A percentile compares a stretch with the other conserved stretches of the same genome.
Evolutionary conservation across 2,888 invertebrate genomes (phyloP).

Genomic region (Beris chalybata): DNA sequence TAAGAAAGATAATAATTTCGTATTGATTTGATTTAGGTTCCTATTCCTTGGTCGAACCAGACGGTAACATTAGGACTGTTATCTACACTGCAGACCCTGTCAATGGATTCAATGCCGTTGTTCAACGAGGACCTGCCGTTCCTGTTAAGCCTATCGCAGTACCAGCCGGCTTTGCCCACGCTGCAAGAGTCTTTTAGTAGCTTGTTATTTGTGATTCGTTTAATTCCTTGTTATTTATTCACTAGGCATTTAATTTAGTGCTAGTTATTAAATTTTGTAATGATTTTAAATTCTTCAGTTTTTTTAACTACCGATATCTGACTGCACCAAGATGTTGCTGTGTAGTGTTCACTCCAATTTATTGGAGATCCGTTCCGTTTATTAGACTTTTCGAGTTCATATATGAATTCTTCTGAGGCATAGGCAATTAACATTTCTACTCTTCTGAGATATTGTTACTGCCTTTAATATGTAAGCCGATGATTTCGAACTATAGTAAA

Average conservation of each 20-base stretch:
- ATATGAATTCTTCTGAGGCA: too few species aligned
- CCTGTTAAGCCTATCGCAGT: constrained; percentile 40
- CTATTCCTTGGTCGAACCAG: constrained; percentile 64
- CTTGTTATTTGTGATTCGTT: too few species aligned
- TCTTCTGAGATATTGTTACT: too few species aligned
- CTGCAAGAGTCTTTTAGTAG: constrained; percentile 15
- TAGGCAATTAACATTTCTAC: too few species aligned
- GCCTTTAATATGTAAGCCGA: too few species aligned
- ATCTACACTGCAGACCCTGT: constrained; percentile 65
- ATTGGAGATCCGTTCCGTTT: too few species aligned
- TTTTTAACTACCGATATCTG: not conserved
- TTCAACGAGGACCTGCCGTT: constrained; percentile 61
- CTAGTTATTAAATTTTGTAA: constrained; percentile 2
- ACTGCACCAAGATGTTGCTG: too few species aligned
- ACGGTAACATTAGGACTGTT: constrained; percentile 62
- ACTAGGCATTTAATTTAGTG: not conserved
- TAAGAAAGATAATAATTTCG: not conserved
- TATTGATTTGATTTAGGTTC: constrained; percentile 53
- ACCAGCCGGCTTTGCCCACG: constrained; percentile 41
- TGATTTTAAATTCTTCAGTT: not conserved
- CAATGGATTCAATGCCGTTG: constrained; percentile 66
- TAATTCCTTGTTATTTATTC: too few species aligned
- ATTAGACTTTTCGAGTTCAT: too few species aligned
- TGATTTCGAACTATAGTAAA: too few species aligned
- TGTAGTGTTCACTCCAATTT: too few species aligned